Evolutionary conservation across 2,113 vertebrate species (phyloP), one percentile per base, ranked within the genome.

Genomic region (Syngnathus typhle): DNA sequence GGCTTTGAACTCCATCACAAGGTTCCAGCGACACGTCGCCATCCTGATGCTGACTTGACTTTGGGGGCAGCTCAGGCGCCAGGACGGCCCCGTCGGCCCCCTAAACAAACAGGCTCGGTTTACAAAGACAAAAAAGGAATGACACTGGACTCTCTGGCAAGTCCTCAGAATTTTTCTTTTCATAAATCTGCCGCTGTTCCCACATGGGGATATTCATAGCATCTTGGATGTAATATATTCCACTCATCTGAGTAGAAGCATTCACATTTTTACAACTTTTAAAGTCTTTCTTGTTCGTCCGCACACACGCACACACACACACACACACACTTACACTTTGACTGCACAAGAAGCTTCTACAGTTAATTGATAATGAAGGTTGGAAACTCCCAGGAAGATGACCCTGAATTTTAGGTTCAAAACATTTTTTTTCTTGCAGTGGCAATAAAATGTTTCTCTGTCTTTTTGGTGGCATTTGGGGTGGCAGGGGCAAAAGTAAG

Each of bases 31-130:
- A 80, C 76, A 79, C 77, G 76, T 75, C 79, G n/a, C 59, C 38
- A 23, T 55, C 38, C 59, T 6, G 63, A 27, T 87, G 85, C 87
- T 89, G 85, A 84, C 78, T 80, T 88, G 87, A 85, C 84, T 71
- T 82, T 68, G 73, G 68, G 83, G 75, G 73, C 46, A 39, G 74
- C 75, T 76, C 56, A 65, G 83, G 80, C 83, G 75, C 81, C 83
- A 75, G 77, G 67, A 78, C 76, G 64, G 70, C 65, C 69, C 62
- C 64, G 9, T 68, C 64, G 59, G 58, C 68, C 63, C 65, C 79
- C 83, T 85, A 82, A 78, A 85, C 79, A 91, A 88, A 90, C 85
- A 89, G 80, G 83, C 78, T 88, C 80, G 62, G 66, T 72, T 88
- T 87, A 82, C 82, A 85, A 81, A 89, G 85, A 73, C 76, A 79